Percentiles rank a stretch among this genome's conserved stretches.
phyloP scores from a whole-genome alignment of 1,140 invertebrate genomes.

The Zaprionus davidi region DNA sequence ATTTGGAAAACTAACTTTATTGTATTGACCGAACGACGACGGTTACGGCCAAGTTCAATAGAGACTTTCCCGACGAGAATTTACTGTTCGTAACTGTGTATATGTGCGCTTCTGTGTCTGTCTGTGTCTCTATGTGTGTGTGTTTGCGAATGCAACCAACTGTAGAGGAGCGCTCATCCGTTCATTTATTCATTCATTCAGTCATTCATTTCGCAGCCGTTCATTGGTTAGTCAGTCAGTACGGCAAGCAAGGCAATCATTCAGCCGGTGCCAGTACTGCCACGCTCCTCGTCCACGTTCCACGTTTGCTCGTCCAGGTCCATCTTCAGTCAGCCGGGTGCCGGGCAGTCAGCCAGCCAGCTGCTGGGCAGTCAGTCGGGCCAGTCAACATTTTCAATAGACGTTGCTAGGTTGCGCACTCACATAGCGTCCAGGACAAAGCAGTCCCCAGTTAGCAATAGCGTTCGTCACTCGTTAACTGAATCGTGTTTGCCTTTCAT shows the following conservation, averaged over 20 bases:
- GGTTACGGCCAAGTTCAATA: constrained; percentile 70
- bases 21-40: constrained; percentile 51
- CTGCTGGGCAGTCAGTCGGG: constrained; percentile 24
- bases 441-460: constrained; percentile 80
- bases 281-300: constrained; percentile 33
- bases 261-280: constrained; percentile 58
- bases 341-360: constrained; percentile 28
- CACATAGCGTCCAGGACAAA: constrained; percentile 37
- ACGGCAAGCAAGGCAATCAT: constrained; percentile 72
- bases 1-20: constrained; percentile 78
- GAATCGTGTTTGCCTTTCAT: constrained; percentile 82
- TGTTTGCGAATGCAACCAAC: constrained; percentile 80
- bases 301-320: constrained; percentile 3
- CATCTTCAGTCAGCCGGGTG: constrained; percentile 37
- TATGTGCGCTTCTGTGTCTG: background rate
- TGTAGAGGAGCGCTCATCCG: constrained; percentile 78
- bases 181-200: constrained; percentile 83
- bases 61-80: constrained; percentile 34
- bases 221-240: constrained; percentile 82
- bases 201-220: constrained; percentile 77
- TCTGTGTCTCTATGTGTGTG: constrained; percentile 32
- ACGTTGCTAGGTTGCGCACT: constrained; percentile 44
- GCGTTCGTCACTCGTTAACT: constrained; percentile 81
- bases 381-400: constrained; percentile 65
- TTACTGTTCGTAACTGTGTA: constrained; percentile 6